These are phyloP conservation scores for Leptopilina boulardi DNA, from an alignment of 1,140 invertebrate genomes.

Conservation along the genomic window DNA sequence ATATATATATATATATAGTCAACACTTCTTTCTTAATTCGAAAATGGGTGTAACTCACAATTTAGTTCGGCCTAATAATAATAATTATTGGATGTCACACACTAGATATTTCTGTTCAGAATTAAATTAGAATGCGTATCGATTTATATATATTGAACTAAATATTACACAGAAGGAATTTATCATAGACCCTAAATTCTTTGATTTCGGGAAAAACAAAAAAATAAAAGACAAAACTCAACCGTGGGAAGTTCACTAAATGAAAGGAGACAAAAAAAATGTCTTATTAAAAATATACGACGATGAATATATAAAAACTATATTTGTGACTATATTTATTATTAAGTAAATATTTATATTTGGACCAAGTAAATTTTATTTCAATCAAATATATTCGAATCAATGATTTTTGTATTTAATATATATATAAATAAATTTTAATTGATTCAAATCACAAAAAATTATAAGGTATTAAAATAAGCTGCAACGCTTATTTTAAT, in stretches of 20 bases:
- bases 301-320: too few species aligned
- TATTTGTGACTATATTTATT: too few species aligned
- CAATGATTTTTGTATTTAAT: background rate
- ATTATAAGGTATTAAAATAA: too few species aligned
- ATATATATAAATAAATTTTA: too few species aligned
- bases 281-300: too few species aligned
- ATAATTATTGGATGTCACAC: slow-evolving; percentile 44
- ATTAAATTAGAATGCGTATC: background rate
- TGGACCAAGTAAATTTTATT: too few species aligned
- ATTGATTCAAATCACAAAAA: too few species aligned
- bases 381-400: background rate
- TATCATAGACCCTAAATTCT: background rate
- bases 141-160: background rate
- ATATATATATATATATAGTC: too few species aligned
- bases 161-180: slow-evolving; percentile 2
- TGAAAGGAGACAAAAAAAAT: background rate
- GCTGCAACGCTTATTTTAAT: too few species aligned
- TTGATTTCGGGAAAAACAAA: background rate
- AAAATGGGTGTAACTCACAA: slow-evolving; percentile 41
- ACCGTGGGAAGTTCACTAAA: background rate
- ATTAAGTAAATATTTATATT: too few species aligned
- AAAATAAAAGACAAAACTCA: background rate
- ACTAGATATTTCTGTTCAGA: background rate
- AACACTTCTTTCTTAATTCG: background rate
- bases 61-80: slow-evolving; percentile 46